Percentiles rank a stretch among this genome's conserved stretches.
phyloP scores from a whole-genome alignment of 2,888 invertebrate species.

The Isotomurus palustris region DNA sequence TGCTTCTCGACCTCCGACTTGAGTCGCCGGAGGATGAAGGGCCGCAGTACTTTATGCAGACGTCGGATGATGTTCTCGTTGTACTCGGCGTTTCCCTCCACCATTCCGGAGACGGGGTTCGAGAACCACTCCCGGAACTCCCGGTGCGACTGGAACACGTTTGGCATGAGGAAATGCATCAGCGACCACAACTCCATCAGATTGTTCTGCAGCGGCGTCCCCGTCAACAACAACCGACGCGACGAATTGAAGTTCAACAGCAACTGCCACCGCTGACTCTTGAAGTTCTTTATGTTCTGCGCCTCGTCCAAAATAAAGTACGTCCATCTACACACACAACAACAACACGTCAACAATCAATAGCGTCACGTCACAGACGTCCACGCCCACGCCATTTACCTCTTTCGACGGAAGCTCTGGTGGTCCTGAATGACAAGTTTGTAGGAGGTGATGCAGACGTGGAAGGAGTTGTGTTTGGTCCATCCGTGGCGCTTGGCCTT shows the following conservation, averaged over 20 bases:
- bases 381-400: no score
- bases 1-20: conserved; percentile 96
- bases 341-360: no score
- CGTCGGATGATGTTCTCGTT: conserved; percentile 83
- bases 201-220: conserved; percentile 93
- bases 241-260: conserved; percentile 84
- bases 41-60: conserved; percentile 86
- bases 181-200: conserved; percentile 96
- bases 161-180: conserved; percentile 98
- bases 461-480: conserved; percentile 98
- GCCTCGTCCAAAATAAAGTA: conserved; percentile 97
- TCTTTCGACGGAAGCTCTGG: conserved; percentile 91
- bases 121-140: conserved; percentile 99
- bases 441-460: conserved; percentile 96
- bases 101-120: conserved; percentile 93
- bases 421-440: conserved; percentile 98
- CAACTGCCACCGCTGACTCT: conserved; percentile 97
- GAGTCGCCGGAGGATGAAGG: conserved; percentile 84
- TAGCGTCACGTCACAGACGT: no score
- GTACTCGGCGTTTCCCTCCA: conserved; percentile 86
- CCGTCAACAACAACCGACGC: conserved; percentile 83
- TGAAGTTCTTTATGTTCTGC: conserved; percentile 99
- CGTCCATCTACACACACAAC: no score
- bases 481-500: conserved; percentile 87
- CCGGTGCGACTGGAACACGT: conserved; percentile 90